Evolutionary conservation across 2,888 invertebrate genomes (phyloP).

Genomic region (Parelbella ahira): DNA sequence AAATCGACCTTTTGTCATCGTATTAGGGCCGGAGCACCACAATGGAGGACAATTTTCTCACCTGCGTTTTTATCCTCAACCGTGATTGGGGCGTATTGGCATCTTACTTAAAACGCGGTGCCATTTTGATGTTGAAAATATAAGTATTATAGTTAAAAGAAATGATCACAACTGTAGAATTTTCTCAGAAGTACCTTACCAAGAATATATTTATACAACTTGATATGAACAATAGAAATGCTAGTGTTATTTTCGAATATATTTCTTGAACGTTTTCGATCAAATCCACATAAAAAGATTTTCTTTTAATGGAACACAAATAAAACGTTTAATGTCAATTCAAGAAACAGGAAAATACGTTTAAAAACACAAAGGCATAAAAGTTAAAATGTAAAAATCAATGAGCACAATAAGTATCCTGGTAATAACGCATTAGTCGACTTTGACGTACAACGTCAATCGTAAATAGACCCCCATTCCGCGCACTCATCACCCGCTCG

Average conservation of each 20-base stretch:
- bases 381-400: constrained; percentile 32
- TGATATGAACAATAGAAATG: too few species aligned
- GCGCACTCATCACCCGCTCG: constrained; percentile 1
- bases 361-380: constrained; percentile 8
- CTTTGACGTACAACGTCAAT: constrained; percentile 51
- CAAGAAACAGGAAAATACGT: constrained; percentile 3
- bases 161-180: too few species aligned
- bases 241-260: too few species aligned
- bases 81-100: constrained; percentile 45
- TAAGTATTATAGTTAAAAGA: too few species aligned
- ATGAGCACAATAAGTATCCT: constrained; percentile 62
- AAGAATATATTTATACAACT: too few species aligned
- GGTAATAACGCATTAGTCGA: constrained; percentile 62
- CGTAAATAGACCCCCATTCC: constrained; percentile 35
- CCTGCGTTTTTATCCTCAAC: constrained; percentile 37
- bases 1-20: constrained; percentile 53
- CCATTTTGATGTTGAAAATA: constrained; percentile 32
- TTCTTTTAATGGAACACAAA: background rate
- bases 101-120: constrained; percentile 46
- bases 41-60: constrained; percentile 48
- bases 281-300: too few species aligned
- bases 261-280: too few species aligned
- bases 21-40: constrained; percentile 46
- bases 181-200: too few species aligned
- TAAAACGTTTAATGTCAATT: background rate